These are phyloP conservation scores for Osmerus mordax DNA, from an alignment of 2,113 vertebrate genomes.

Conservation along the genomic window DNA sequence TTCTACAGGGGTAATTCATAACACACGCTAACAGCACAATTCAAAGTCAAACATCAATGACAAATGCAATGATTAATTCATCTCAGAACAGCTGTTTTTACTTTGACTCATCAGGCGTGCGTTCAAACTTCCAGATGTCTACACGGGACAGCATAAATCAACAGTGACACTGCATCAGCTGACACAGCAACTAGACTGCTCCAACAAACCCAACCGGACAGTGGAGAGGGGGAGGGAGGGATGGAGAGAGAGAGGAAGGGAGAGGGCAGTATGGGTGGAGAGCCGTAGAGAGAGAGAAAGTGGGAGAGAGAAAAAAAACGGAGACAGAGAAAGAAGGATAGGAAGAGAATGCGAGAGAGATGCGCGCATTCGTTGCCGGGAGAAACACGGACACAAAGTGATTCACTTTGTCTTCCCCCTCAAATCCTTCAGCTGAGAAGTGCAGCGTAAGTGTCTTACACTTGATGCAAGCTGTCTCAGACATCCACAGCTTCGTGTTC, in stretches of 20 bases:
- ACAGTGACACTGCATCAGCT: conserved; percentile 11
- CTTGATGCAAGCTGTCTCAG: conserved; percentile 51
- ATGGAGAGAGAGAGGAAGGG: background rate
- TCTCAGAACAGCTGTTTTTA: conserved; percentile 6
- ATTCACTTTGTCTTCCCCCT: conserved; percentile 2
- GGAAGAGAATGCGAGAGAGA: background rate
- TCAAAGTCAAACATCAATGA: conserved; percentile 8
- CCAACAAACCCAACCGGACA: background rate
- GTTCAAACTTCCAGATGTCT: conserved; percentile 4
- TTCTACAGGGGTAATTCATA: conserved; percentile 11
- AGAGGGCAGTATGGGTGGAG: conserved; percentile 1
- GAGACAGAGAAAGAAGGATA: conserved; percentile 2
- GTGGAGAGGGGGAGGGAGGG: background rate
- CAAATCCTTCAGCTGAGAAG: conserved; percentile 15
- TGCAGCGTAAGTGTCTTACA: conserved; percentile 5
- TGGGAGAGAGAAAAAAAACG: background rate
- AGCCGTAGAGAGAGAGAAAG: conserved; percentile 3
- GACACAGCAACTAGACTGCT: background rate
- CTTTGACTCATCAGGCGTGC: conserved; percentile 8
- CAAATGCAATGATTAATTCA: conserved; percentile 2
- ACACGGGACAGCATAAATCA: conserved; percentile 3
- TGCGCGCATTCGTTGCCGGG: background rate
- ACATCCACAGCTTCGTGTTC: conserved; percentile 38
- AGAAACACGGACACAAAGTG: background rate
- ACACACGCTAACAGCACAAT: background rate